Conservation (phyloP, 2,797 vertebrate species). For the Gymnodraco acuticeps region DNA sequence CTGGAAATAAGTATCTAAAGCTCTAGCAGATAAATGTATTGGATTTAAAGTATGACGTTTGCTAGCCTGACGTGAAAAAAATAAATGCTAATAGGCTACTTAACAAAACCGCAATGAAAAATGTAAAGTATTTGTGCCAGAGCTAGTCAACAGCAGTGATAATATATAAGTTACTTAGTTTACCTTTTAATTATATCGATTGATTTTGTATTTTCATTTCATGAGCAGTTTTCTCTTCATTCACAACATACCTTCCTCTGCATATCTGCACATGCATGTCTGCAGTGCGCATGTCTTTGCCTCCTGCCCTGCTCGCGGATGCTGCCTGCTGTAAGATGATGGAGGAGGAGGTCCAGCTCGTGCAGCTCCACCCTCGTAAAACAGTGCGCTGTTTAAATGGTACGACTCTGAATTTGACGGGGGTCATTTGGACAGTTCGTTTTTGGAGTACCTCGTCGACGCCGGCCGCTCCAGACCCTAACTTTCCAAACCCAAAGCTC, state of each 20-base stretch:
- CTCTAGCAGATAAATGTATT: background rate
- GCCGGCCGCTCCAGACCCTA: slow-evolving; percentile 74
- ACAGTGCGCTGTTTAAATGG: slow-evolving; percentile 81
- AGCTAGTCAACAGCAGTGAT: background rate
- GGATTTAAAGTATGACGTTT: background rate
- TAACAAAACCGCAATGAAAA: background rate
- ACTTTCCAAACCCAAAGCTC: slow-evolving; percentile 65
- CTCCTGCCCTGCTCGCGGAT: slow-evolving; percentile 39
- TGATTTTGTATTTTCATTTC: background rate
- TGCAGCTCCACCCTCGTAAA: slow-evolving; percentile 72
- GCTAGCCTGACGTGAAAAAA: background rate
- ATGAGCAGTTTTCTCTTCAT: background rate
- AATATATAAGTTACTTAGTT: background rate
- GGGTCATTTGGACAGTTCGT: slow-evolving; percentile 85
- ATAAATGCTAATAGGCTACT: background rate
- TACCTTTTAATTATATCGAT: slow-evolving; percentile 2
- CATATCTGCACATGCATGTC: background rate
- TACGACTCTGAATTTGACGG: slow-evolving; percentile 55
- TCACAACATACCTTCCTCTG: slow-evolving; percentile 3
- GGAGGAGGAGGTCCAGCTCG: slow-evolving; percentile 49
- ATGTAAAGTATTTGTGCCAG: background rate
- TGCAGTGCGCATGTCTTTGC: slow-evolving; percentile 67
- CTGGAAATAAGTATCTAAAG: background rate
- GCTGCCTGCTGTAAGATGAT: slow-evolving; percentile 43
- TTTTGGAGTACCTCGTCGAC: slow-evolving; percentile 81